phyloP scores from a whole-genome alignment of 2,888 invertebrate genomes.

The Barypeithes pellucidus region DNA sequence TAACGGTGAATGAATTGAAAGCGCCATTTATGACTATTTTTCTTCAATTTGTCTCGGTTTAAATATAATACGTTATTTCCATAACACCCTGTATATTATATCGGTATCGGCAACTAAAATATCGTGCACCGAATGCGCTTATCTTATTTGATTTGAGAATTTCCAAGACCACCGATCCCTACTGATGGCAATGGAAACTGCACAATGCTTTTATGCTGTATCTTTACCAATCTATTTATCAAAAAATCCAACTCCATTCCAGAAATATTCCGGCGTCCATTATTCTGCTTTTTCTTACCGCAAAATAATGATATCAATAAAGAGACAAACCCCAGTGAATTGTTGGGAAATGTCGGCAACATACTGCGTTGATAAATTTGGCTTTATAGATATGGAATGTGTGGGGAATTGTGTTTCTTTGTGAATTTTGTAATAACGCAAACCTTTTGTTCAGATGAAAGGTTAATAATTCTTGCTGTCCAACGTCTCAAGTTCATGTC shows the following conservation, averaged over 20 bases:
- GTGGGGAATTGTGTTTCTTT: too few species aligned
- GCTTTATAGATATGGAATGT: neutral
- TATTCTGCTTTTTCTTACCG: slow-evolving; percentile 9
- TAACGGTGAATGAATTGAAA: too few species aligned
- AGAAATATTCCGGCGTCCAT: slow-evolving; percentile 1
- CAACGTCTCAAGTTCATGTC: too few species aligned
- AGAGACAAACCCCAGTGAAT: neutral
- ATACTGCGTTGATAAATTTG: slow-evolving; percentile 13
- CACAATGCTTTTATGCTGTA: neutral
- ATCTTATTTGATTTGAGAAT: neutral
- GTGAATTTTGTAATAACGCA: too few species aligned
- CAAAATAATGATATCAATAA: slow-evolving; percentile 14
- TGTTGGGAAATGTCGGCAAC: slow-evolving; percentile 2
- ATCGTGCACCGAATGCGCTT: neutral
- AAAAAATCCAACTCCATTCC: slow-evolving; percentile 1
- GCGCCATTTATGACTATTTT: too few species aligned
- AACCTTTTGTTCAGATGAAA: too few species aligned
- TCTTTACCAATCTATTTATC: slow-evolving; percentile 5
- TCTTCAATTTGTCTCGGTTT: too few species aligned
- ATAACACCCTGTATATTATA: too few species aligned
- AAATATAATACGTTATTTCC: too few species aligned
- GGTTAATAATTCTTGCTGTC: too few species aligned
- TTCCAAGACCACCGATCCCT: neutral
- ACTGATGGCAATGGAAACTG: slow-evolving; percentile 1
- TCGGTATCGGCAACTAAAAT: too few species aligned